Base-by-base conservation (phyloP, 2,888 invertebrate species). In the Lasioglossum malachurum region DNA sequence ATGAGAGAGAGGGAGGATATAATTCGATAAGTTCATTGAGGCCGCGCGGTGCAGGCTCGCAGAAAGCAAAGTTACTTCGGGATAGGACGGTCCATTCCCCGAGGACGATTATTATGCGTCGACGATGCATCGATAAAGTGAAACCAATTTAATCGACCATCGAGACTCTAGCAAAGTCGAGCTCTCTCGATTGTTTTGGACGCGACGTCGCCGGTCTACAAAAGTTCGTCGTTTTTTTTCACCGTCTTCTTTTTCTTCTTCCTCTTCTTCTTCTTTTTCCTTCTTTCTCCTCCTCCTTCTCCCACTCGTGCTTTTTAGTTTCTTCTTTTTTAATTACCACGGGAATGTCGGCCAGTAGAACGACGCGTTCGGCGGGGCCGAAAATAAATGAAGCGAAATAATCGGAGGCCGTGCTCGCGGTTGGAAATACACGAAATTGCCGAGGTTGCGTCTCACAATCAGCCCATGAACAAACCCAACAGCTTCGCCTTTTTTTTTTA, bases 21-120 rank as follows among this genome's bases (percentile, higher is more conserved):
- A 88, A 90, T 90, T 89, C 78, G 84, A 90, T 90, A 83, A 90
- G 88, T 86, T 90, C 88, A 86, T 88, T 53, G 88, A 88, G 83
- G 89, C 75, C 84, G 80, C 84, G 80, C 79, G 69, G 38, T 44
- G 73, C 73, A 78, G 79, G 64, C 72, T 80, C 84, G 71, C 74
- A 83, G 84, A 86, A 87, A 90, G 86, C 85, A 78, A 89, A 91
- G 87, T 88, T 89, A 85, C 83, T 86, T 64, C 60, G 77, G 53
- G 14, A n/a, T 71, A 44, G 71, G 74, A 67, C 69, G 74, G 74
- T 78, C 85, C 76, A 44, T 80, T 73, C 83, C 27, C 41, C 73
- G 64, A 35, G 60, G 49, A 83, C 57, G 80, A 87, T 86, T 86
- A 82, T 87, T 82, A 64, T 75, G 60, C 76, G 35, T 35, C 57